phyloP scores from a whole-genome alignment of 2,888 invertebrate genomes.

The Nesidiocoris tenuis region DNA sequence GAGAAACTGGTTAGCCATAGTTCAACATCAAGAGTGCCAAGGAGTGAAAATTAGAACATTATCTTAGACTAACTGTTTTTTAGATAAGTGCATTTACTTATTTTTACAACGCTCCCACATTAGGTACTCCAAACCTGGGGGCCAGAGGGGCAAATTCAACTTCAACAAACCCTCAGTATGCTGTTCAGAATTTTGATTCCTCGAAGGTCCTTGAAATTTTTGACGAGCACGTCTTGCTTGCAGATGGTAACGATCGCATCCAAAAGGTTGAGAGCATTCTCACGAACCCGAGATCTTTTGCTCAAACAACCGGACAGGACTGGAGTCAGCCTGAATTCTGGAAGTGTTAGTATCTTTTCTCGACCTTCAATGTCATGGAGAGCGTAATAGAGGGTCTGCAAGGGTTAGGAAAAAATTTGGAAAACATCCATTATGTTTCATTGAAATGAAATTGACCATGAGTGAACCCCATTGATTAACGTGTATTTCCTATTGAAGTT shows the following conservation, averaged over 20 bases:
- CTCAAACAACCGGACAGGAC: slow-evolving; percentile 31
- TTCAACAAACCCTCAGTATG: slow-evolving; percentile 20
- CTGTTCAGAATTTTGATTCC: slow-evolving; percentile 29
- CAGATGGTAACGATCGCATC: slow-evolving; percentile 33
- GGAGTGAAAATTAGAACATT: no score
- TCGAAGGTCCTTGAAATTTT: slow-evolving; percentile 18
- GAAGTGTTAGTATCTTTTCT: slow-evolving; percentile 15
- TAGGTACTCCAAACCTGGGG: no score
- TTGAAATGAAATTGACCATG: no score
- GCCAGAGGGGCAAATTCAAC: no score
- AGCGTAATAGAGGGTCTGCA: slow-evolving; percentile 15
- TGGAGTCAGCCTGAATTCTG: slow-evolving; percentile 34
- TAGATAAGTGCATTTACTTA: no score
- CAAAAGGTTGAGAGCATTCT: slow-evolving; percentile 21
- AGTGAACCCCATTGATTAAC: no score
- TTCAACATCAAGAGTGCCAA: no score
- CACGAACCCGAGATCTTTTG: slow-evolving; percentile 6
- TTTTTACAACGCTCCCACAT: no score
- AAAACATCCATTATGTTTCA: no score
- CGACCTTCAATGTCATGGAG: slow-evolving; percentile 34
- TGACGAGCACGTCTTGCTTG: slow-evolving; percentile 35
- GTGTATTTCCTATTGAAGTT: no score
- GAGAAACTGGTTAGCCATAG: no score
- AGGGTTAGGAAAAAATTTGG: neutral
- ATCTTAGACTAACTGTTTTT: no score